Evolutionary conservation across 2,797 vertebrate genomes (phyloP).

Genomic region (Fringilla coelebs): DNA sequence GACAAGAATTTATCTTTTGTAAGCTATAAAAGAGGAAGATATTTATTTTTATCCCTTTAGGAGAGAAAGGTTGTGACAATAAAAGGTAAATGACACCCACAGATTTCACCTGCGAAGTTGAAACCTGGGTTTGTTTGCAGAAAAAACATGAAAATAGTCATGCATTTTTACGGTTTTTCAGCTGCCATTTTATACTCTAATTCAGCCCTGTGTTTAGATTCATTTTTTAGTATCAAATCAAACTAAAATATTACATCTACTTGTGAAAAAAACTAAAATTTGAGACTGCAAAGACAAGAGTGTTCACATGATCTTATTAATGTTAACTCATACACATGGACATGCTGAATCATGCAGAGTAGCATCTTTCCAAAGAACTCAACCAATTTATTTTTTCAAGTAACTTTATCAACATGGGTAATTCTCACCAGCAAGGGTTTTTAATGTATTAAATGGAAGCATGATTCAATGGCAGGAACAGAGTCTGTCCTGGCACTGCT

Average conservation of each 20-base stretch:
- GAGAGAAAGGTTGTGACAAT: neutral
- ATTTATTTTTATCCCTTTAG: neutral
- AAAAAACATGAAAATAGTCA: neutral
- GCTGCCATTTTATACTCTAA: neutral
- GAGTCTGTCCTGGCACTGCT: neutral
- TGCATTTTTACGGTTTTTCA: neutral
- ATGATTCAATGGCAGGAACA: neutral
- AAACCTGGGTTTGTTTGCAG: neutral
- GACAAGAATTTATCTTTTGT: slow-evolving; percentile 27
- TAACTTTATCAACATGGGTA: neutral
- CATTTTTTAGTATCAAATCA: neutral
- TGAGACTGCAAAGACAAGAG: neutral
- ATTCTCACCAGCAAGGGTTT: neutral
- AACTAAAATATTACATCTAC: neutral
- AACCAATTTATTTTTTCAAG: neutral
- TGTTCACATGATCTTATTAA: neutral
- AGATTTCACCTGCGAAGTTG: neutral
- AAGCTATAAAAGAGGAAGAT: neutral
- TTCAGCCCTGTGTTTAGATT: neutral
- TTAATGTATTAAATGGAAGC: neutral
- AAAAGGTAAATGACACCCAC: neutral
- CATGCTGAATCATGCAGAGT: neutral
- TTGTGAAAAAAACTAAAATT: neutral
- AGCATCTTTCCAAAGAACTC: neutral
- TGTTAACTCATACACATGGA: neutral